Evolutionary conservation across 2,888 invertebrate species (phyloP).

Genomic region (Gastrophysa polygoni): DNA sequence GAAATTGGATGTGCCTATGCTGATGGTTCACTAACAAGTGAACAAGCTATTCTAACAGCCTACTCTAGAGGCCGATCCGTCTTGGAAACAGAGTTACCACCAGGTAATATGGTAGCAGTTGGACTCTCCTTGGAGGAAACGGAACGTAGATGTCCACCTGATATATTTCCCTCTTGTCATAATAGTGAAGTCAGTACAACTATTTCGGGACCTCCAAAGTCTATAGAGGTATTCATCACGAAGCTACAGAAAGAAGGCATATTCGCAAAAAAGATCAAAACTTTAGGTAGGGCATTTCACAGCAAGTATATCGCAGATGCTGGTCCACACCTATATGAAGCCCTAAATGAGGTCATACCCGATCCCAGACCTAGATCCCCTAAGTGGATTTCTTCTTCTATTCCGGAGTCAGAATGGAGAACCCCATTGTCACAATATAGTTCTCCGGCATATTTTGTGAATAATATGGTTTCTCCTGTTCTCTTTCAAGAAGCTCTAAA

Average conservation of each 20-base stretch:
- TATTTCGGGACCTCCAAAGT: slow-evolving; percentile 82
- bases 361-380: slow-evolving; percentile 69
- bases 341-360: slow-evolving; percentile 68
- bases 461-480: slow-evolving; percentile 73
- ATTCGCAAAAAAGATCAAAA: slow-evolving; percentile 78
- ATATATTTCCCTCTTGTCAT: slow-evolving; percentile 86
- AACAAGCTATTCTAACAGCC: slow-evolving; percentile 66
- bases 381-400: slow-evolving; percentile 86
- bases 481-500: slow-evolving; percentile 77
- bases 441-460: slow-evolving; percentile 88
- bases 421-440: slow-evolving; percentile 64
- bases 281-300: slow-evolving; percentile 84
- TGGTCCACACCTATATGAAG: slow-evolving; percentile 49
- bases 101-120: slow-evolving; percentile 68
- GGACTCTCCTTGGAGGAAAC: slow-evolving; percentile 56
- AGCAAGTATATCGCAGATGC: slow-evolving; percentile 76
- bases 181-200: slow-evolving; percentile 86
- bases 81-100: slow-evolving; percentile 46
- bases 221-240: slow-evolving; percentile 69
- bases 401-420: slow-evolving; percentile 64
- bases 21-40: slow-evolving; percentile 66
- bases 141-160: slow-evolving; percentile 69
- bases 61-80: slow-evolving; percentile 63
- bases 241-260: slow-evolving; percentile 70
- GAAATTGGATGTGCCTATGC: slow-evolving; percentile 77